Evolutionary conservation across 2,888 invertebrate species (phyloP), one percentile per base, ranked within the genome.

Genomic region (Rhamphomyia laevipes): DNA sequence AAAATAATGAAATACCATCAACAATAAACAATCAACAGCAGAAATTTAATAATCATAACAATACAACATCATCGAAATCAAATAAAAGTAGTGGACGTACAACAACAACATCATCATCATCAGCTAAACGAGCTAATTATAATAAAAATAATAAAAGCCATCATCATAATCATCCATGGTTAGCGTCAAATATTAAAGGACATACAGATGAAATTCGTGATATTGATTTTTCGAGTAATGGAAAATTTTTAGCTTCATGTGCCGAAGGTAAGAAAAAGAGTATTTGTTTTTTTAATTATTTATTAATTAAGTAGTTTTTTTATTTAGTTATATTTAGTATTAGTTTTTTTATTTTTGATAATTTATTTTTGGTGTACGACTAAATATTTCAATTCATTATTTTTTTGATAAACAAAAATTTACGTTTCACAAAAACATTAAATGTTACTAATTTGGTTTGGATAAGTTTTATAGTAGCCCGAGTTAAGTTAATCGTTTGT

Each of bases 141-240:
- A 40, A 40, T 13, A 9, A 18, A 40, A 5, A 13, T 11, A 18
- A 17, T 17, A 27, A 13, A 23, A 27, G n/a, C n/a, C 21, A 13
- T 10, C 16, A 21, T 21, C 9, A 21, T 21, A 38, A 70, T n/a
- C 86, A 88, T 65, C 78, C 80, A n/a, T 91, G 88, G 88, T 74
- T 89, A 55, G 72, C 84, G 30, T 80, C 84, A 54, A 81, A 84
- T 48, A 74, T 92, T 58, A 91, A 90, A 68, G 89, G 88, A 13
- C 91, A 92, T 67, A 82, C 83, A 2, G 81, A 81, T 30, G 74
- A 76, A 12, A 81, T 91, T 43, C 72, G 83, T 17, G 82, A 84
- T 60, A 77, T 90, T 68, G 86, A 86, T 63, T 85, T 87, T 67
- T 87, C 89, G 57, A 77, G 82, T 52, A 90, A 89, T 70, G 88